These are phyloP conservation scores for Brachyalestes nurse DNA, from an alignment of 2,797 vertebrate genomes.

Conservation along the genomic window DNA sequence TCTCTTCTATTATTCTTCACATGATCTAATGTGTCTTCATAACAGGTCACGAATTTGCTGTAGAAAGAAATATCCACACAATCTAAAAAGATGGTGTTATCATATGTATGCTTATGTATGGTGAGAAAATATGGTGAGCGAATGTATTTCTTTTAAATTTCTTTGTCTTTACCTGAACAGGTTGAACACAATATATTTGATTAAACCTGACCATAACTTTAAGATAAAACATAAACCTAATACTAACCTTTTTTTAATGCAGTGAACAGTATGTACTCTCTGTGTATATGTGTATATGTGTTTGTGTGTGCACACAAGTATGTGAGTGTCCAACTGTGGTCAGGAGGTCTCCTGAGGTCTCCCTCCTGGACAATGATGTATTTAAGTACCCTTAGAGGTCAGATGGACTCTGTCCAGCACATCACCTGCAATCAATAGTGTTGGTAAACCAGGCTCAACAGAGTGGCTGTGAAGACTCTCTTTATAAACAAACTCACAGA, in stretches of 20 bases:
- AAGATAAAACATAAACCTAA: too few species aligned
- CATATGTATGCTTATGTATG: too few species aligned
- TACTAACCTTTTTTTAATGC: background rate
- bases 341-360: slow-evolving; percentile 74
- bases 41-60: too few species aligned
- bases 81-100: background rate
- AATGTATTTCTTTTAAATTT: background rate
- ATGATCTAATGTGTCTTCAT: too few species aligned
- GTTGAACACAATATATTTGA: too few species aligned
- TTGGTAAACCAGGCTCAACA: slow-evolving; percentile 78
- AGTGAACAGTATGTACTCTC: slow-evolving; percentile 26
- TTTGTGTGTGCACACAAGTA: slow-evolving; percentile 45
- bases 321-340: slow-evolving; percentile 62
- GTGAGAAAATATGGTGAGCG: background rate
- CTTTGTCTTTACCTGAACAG: background rate
- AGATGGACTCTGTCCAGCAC: slow-evolving; percentile 76
- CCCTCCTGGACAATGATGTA: slow-evolving; percentile 79
- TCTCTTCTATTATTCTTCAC: too few species aligned
- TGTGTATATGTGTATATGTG: slow-evolving; percentile 18
- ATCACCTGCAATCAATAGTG: slow-evolving; percentile 72
- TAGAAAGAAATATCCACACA: background rate
- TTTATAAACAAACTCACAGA: slow-evolving; percentile 72
- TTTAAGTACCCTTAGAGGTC: slow-evolving; percentile 77
- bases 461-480: slow-evolving; percentile 70
- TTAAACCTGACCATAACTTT: too few species aligned